phyloP scores from a whole-genome alignment of 2,888 invertebrate genomes.

The Quadroppia sp. region DNA sequence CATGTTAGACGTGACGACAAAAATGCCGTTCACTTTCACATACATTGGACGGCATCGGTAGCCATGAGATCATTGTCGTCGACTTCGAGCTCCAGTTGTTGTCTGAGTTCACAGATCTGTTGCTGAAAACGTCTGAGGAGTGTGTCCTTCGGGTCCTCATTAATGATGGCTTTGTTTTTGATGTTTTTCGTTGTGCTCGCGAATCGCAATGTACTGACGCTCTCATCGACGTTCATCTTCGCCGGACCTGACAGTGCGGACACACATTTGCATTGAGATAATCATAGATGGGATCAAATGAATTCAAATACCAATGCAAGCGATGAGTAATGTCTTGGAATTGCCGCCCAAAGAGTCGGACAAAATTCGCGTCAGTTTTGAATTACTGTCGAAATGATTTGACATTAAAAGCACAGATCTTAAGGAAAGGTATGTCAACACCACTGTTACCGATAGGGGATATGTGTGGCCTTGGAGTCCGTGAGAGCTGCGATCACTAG shows the following conservation, averaged over 20 bases:
- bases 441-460: conserved; percentile 86
- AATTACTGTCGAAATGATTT: conserved; percentile 59
- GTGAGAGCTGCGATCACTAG: conserved; percentile 97
- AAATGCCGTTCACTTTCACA: too few relatives aligned
- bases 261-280: too few relatives aligned
- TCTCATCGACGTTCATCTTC: conserved; percentile 92
- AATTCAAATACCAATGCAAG: conserved; percentile 71
- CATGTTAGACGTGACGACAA: too few relatives aligned
- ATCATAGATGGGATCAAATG: too few relatives aligned
- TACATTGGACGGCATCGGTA: too few relatives aligned
- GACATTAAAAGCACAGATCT: not conserved
- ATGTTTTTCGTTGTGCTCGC: conserved; percentile 97
- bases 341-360: conserved; percentile 98
- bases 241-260: conserved; percentile 68
- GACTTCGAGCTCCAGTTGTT: conserved; percentile 68
- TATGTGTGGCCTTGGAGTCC: conserved; percentile 83
- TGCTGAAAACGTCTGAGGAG: conserved; percentile 89
- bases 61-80: conserved; percentile 7
- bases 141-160: conserved; percentile 97
- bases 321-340: conserved; percentile 98
- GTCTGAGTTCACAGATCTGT: conserved; percentile 86
- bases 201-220: conserved; percentile 91
- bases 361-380: conserved; percentile 88
- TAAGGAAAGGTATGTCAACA: too few relatives aligned
- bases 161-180: conserved; percentile 89